These are phyloP conservation scores for Deilephila porcellus DNA, from an alignment of 2,888 invertebrate genomes.

Conservation along the genomic window DNA sequence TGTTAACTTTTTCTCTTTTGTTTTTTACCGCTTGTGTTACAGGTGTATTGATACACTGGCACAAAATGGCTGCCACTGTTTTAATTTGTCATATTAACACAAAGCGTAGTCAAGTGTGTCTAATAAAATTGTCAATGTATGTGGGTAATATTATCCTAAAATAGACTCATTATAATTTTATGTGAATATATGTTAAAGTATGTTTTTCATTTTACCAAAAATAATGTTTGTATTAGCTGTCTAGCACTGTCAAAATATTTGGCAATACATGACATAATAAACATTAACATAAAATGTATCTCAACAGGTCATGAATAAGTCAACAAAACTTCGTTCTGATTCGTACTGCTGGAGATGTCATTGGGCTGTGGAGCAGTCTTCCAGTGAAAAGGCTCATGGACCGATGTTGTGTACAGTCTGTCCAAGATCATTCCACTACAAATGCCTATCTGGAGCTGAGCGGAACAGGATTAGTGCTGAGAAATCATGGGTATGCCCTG, in stretches of 20 bases:
- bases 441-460: constrained; percentile 86
- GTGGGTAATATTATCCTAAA: no score
- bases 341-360: constrained; percentile 97
- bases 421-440: constrained; percentile 92
- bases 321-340: constrained; percentile 83
- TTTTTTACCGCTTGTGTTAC: not conserved
- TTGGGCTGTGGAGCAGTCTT: constrained; percentile 85
- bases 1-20: not conserved
- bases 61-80: not conserved
- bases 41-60: not conserved
- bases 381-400: constrained; percentile 65
- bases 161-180: no score
- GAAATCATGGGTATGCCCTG: constrained; percentile 92
- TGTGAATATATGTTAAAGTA: not conserved
- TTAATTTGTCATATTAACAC: not conserved
- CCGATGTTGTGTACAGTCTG: constrained; percentile 91
- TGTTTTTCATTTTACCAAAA: not conserved
- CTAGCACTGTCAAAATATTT: not conserved
- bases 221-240: no score
- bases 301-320: constrained; percentile 52
- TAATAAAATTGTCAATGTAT: not conserved
- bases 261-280: not conserved
- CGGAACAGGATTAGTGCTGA: constrained; percentile 71
- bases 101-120: not conserved
- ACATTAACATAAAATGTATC: constrained; percentile 16